Evolutionary conservation across 2,888 invertebrate species (phyloP).

Genomic region (Parascotia fuliginaria): DNA sequence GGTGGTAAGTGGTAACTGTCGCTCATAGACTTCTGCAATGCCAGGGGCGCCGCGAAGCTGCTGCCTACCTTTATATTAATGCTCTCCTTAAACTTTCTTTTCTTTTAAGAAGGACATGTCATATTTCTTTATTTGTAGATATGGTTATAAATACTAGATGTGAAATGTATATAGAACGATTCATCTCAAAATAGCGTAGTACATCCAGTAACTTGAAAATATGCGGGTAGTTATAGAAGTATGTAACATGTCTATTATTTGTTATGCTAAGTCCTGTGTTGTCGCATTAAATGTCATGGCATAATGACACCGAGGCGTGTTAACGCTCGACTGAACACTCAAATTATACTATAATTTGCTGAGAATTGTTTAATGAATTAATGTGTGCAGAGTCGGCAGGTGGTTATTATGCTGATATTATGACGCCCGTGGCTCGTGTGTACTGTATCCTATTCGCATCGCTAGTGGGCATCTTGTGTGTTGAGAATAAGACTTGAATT

Average conservation of each 20-base stretch:
- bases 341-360: conserved; percentile 70
- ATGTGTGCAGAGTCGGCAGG: conserved; percentile 56
- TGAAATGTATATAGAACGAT: neutral
- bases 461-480: conserved; percentile 7
- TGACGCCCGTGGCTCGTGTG: conserved; percentile 44
- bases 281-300: conserved; percentile 62
- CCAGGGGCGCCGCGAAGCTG: too few relatives aligned
- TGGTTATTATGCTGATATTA: conserved; percentile 66
- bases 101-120: too few relatives aligned
- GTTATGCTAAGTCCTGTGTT: conserved; percentile 73
- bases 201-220: conserved; percentile 43
- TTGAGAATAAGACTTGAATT: too few relatives aligned
- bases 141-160: too few relatives aligned
- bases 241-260: conserved; percentile 75
- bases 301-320: conserved; percentile 63
- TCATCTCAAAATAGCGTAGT: neutral
- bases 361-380: conserved; percentile 72
- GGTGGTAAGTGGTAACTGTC: too few relatives aligned
- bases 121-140: too few relatives aligned
- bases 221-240: conserved; percentile 47
- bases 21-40: too few relatives aligned
- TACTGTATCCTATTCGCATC: conserved; percentile 38
- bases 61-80: too few relatives aligned
- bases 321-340: conserved; percentile 56
- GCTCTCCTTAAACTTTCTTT: too few relatives aligned